These are phyloP conservation scores for Parauchenoglanis punctatus DNA, from an alignment of 2,797 vertebrate genomes.

Conservation along the genomic window DNA sequence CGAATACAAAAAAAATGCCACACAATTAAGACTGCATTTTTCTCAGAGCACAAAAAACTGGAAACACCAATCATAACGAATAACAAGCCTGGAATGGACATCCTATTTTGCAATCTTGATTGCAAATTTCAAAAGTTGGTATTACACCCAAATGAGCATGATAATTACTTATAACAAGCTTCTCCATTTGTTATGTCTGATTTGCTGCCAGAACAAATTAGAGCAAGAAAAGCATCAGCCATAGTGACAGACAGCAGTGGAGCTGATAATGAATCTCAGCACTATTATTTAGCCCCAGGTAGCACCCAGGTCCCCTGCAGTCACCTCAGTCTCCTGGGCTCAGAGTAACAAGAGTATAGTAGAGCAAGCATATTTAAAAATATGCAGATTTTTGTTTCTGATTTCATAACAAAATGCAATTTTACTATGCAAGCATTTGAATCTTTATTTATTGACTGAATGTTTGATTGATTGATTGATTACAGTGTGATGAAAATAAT, in stretches of 20 bases:
- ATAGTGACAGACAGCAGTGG: conserved; percentile 51
- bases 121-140: conserved; percentile 26
- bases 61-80: conserved; percentile 19
- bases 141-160: conserved; percentile 37
- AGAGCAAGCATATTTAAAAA: neutral
- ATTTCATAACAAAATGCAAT: neutral
- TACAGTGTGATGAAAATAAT: neutral
- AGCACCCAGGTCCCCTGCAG: neutral
- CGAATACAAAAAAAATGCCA: neutral
- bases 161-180: conserved; percentile 34
- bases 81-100: neutral
- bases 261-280: conserved; percentile 50
- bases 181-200: conserved; percentile 33
- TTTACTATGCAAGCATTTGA: neutral
- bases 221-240: conserved; percentile 44
- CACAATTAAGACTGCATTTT: neutral
- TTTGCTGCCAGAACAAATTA: conserved; percentile 42
- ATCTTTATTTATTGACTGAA: neutral
- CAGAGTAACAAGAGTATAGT: neutral
- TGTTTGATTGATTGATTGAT: neutral
- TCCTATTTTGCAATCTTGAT: conserved; percentile 1
- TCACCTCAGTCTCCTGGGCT: conserved; percentile 22
- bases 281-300: conserved; percentile 39
- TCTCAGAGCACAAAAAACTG: neutral
- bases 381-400: neutral